These are phyloP conservation scores for Rugalucina vietnamica DNA, from an alignment of 2,888 invertebrate species.

Conservation along the genomic window DNA sequence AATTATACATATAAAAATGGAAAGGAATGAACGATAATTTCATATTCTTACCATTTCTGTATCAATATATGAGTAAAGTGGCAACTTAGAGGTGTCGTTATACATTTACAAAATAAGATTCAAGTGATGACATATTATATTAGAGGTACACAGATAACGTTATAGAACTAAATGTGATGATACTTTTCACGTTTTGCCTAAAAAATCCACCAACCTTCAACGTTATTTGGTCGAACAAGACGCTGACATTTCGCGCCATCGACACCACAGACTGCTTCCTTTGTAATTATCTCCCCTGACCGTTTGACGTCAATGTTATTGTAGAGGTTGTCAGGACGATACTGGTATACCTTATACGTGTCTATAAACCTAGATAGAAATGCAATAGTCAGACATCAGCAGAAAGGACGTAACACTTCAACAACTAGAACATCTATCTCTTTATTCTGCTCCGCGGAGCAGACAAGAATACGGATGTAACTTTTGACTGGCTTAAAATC, in stretches of 20 bases:
- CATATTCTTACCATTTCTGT: too few species aligned
- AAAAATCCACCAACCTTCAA: slow-evolving; percentile 74
- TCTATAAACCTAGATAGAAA: slow-evolving; percentile 67
- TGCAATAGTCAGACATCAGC: neutral
- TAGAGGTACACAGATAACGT: too few species aligned
- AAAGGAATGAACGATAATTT: too few species aligned
- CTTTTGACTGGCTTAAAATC: too few species aligned
- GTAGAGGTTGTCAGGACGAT: slow-evolving; percentile 73
- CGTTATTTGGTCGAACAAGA: slow-evolving; percentile 74
- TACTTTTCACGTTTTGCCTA: too few species aligned
- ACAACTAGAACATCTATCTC: neutral
- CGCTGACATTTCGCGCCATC: slow-evolving; percentile 66
- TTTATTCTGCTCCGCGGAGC: neutral
- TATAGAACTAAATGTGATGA: too few species aligned
- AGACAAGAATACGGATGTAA: neutral
- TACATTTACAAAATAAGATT: too few species aligned
- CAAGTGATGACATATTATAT: too few species aligned
- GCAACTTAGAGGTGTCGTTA: too few species aligned
- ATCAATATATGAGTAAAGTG: too few species aligned
- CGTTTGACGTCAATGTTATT: slow-evolving; percentile 72
- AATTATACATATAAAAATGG: too few species aligned
- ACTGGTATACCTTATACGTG: slow-evolving; percentile 74
- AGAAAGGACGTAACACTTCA: neutral
- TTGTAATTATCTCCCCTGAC: slow-evolving; percentile 72
- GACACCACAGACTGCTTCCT: slow-evolving; percentile 68